phyloP scores from a whole-genome alignment of 2,888 invertebrate genomes.

The Oscheius sp. region DNA sequence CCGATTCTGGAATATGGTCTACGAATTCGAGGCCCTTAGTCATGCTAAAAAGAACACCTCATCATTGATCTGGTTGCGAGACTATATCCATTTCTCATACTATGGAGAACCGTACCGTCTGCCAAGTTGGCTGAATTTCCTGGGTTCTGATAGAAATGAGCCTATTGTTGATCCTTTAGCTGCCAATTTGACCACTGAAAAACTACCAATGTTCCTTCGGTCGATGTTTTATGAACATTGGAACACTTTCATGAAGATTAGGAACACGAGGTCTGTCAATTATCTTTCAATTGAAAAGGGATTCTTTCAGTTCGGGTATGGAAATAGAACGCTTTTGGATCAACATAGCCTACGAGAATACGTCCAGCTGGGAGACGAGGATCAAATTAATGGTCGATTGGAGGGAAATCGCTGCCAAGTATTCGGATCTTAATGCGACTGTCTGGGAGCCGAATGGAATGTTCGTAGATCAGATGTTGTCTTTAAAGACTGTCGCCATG shows the following conservation, averaged over 20 bases:
- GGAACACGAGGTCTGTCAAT: slow-evolving; percentile 20
- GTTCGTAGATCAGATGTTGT: slow-evolving; percentile 70
- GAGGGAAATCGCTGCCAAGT: slow-evolving; percentile 52
- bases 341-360: slow-evolving; percentile 63
- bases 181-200: slow-evolving; percentile 48
- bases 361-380: slow-evolving; percentile 63
- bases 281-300: neutral
- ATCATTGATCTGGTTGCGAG: slow-evolving; percentile 66
- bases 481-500: slow-evolving; percentile 60
- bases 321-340: slow-evolving; percentile 60
- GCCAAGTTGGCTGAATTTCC: slow-evolving; percentile 28
- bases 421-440: slow-evolving; percentile 62
- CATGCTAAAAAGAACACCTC: slow-evolving; percentile 55
- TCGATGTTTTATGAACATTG: slow-evolving; percentile 68
- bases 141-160: slow-evolving; percentile 26
- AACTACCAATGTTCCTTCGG: slow-evolving; percentile 56
- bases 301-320: slow-evolving; percentile 32
- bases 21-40: slow-evolving; percentile 63
- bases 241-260: slow-evolving; percentile 54
- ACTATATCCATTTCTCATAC: slow-evolving; percentile 59
- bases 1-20: slow-evolving; percentile 59
- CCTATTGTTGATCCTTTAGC: slow-evolving; percentile 43
- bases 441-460: slow-evolving; percentile 67
- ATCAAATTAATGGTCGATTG: slow-evolving; percentile 67
- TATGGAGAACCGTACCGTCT: slow-evolving; percentile 50